Evolutionary conservation across 2,113 vertebrate species (phyloP), one percentile per base, ranked within the genome.

Genomic region (Hucho hucho): DNA sequence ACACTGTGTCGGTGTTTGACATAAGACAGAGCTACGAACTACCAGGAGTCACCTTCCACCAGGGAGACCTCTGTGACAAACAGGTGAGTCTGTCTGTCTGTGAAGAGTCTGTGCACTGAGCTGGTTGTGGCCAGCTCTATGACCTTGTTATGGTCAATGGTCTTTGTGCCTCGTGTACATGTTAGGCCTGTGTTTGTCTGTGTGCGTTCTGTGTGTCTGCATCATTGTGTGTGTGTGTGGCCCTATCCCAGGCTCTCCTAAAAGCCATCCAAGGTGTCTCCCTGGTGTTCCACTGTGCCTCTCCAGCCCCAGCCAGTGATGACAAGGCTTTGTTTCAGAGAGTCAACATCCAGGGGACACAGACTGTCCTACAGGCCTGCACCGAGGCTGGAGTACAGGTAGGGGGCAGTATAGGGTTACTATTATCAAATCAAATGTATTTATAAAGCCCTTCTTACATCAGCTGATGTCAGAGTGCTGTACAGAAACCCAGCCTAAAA

Each of bases 261-360:
- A 87, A 92, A 4, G 95, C 95, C 59, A 79, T 99, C 75, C 90
- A 92, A 75, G 95, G 93, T 0, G 95, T 95, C 63, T 92, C 91
- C 0, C 75, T 96, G 67, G 97, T 95, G 28, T 99, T 99, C 87
- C 97, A 99, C 79, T 99, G 98, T 3, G 98, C 97, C 0, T 99
- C 98, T 0, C 98, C 98, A n/a, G 92, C 95, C 0, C 95, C 97
- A 9, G 92, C 86, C 53, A 95, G 95, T 32, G 93, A 98, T 81
- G 92, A 97, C 90, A 92, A 88, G 3, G 88, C 91, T 0, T 93
- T 99, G 2, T 99, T 99, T 79, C 95, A 97, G 70, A 94, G 75
- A 74, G 98, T 99, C 79, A 99, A 99, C 76, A 92, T 95, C 26
- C 29, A 90, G 76, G 98, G 98, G 29, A 99, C 97, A 20, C 92